phyloP scores from a whole-genome alignment of 2,888 invertebrate genomes.

The Nomada fabriciana region DNA sequence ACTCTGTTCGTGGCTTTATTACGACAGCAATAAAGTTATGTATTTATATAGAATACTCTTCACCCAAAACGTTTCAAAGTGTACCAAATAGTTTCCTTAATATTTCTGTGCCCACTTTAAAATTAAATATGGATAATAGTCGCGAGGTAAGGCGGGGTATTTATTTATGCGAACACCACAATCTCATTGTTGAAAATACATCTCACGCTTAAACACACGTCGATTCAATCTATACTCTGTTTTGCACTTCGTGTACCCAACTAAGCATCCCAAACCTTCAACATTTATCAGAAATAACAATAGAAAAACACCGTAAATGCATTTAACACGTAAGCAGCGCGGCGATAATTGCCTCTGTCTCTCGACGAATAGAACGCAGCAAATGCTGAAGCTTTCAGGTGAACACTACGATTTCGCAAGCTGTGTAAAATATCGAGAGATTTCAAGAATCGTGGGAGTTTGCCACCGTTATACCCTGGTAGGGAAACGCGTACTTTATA shows the following conservation, averaged over 20 bases:
- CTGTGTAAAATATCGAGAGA: background rate
- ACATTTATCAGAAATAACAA: constrained; percentile 5
- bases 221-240: too few relatives aligned
- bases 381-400: background rate
- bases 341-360: constrained; percentile 1
- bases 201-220: too few relatives aligned
- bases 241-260: background rate
- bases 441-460: background rate
- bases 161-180: too few relatives aligned
- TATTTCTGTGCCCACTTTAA: too few relatives aligned
- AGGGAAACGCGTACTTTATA: background rate
- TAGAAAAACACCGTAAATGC: constrained; percentile 4
- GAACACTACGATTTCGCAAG: background rate
- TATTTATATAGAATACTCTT: too few relatives aligned
- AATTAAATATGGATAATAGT: too few relatives aligned
- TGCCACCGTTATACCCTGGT: background rate
- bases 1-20: too few relatives aligned
- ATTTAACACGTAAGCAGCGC: background rate
- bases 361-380: background rate
- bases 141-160: too few relatives aligned
- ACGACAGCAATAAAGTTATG: too few relatives aligned
- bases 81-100: too few relatives aligned
- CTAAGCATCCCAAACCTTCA: background rate
- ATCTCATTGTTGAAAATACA: too few relatives aligned
- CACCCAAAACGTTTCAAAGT: too few relatives aligned